Evolutionary conservation across 2,113 vertebrate genomes (phyloP), one percentile per base, ranked within the genome.

Genomic region (Budorcas taxicolor): DNA sequence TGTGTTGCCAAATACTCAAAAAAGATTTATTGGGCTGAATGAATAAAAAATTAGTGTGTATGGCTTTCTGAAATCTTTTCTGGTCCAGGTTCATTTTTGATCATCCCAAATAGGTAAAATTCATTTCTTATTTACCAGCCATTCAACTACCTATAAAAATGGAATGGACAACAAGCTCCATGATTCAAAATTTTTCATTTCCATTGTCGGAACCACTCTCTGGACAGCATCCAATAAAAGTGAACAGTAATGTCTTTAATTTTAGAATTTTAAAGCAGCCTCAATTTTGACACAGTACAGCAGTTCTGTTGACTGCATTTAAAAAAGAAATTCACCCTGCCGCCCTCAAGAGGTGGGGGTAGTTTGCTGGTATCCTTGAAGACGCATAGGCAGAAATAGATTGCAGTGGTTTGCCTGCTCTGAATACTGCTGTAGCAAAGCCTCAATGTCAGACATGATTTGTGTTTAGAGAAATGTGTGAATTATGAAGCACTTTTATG

Each of bases 311-410:
- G 27, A 58, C 14, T 58, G 19, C 14, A 7, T 84, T 67, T 81
- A 50, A 15, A 74, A 7, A 16, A 40, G 47, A 23, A 82, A 14
- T 17, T 14, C 53, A 74, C 71, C 36, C 3, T 5, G 17, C 67
- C 0, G 0, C 62, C 16, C 16, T 33, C 17, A 3, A 76, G 7
- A 4, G 9, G 16, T 14, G 31, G 11, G 64, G 15, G 3, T 17
- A 9, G 57, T 55, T 87, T 50, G 33, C n/a, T 43, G 17, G 23
- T 25, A 2, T 60, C 40, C 2, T 17, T 57, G 31, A 36, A 67
- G 67, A 64, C 2, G 31, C 13, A 1, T 8, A 21, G 43, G 33
- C 50, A 62, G 64, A 60, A 74, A 15, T 3, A 25, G 33, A 25
- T 10, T 9, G 27, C 15, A 5, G 25, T 3, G 14, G 7, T 33